These are phyloP conservation scores for Perodicticus potto DNA, from an alignment of 2,797 vertebrate species.

Conservation along the genomic window DNA sequence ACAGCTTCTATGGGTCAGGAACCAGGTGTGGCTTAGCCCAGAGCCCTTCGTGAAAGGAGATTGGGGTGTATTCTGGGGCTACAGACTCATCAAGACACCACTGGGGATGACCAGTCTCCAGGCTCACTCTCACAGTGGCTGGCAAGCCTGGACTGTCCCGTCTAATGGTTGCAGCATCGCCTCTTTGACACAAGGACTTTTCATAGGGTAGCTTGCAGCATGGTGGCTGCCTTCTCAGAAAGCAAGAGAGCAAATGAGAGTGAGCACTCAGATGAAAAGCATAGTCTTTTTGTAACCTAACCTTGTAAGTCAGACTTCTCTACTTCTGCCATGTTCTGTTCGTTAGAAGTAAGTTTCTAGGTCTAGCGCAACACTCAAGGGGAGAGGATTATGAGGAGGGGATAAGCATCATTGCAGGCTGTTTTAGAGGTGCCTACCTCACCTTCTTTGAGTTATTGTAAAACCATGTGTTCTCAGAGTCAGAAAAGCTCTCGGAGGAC, in stretches of 20 bases:
- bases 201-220: background rate
- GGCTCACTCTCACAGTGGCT: fast-evolving
- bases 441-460: background rate
- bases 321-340: background rate
- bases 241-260: background rate
- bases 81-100: too few relatives aligned
- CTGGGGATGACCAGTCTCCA: background rate
- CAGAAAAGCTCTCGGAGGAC: background rate
- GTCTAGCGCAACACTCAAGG: background rate
- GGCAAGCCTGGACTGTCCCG: background rate
- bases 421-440: background rate
- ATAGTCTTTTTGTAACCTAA: background rate
- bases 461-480: background rate
- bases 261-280: background rate
- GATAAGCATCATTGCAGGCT: fast-evolving
- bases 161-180: background rate
- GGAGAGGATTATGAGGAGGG: fast-evolving
- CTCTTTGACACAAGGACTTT: background rate
- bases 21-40: background rate
- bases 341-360: background rate
- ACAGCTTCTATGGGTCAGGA: background rate
- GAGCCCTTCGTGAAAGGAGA: too few relatives aligned
- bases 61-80: background rate
- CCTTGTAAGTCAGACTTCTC: background rate
- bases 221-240: background rate